Percentiles rank a stretch among this genome's conserved stretches.
Evolutionary conservation across 2,888 invertebrate species (phyloP).

Genomic region (Cephalotes varians): DNA sequence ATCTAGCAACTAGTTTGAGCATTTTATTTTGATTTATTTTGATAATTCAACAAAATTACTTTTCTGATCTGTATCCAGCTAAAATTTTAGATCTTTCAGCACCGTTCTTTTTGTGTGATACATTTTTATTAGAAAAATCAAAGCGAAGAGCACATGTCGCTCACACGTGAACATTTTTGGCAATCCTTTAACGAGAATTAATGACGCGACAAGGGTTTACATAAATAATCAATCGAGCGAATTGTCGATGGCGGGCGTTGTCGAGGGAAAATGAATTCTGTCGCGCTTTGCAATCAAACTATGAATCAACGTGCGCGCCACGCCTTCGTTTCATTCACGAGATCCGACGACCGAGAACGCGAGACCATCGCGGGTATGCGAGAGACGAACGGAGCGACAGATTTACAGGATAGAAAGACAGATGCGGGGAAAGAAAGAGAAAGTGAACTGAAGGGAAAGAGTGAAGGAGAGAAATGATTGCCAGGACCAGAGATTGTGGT

Average conservation of each 20-base stretch:
- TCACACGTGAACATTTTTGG: not conserved
- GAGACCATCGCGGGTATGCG: conserved; percentile 41
- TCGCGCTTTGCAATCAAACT: conserved; percentile 52
- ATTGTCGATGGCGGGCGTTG: not conserved
- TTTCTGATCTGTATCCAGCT: no score
- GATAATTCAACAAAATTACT: no score
- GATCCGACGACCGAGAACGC: conserved; percentile 47
- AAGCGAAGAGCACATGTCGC: not conserved
- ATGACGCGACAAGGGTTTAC: not conserved
- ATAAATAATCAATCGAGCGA: conserved; percentile 17
- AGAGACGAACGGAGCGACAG: conserved; percentile 21
- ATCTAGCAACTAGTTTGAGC: no score
- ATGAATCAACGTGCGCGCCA: conserved; percentile 71
- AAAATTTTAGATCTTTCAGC: no score
- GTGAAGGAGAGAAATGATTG: conserved; percentile 31
- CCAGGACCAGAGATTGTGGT: conserved; percentile 53
- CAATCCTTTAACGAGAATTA: conserved; percentile 11
- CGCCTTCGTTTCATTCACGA: conserved; percentile 73
- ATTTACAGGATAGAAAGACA: conserved; percentile 27
- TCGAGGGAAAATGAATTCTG: conserved; percentile 42
- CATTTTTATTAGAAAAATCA: conserved; percentile 2
- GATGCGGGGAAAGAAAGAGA: conserved; percentile 11
- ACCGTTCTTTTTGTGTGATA: no score
- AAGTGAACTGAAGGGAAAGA: conserved; percentile 37
- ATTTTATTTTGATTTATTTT: no score